These are phyloP conservation scores for Homalodisca vitripennis DNA, from an alignment of 1,140 invertebrate genomes.

Conservation along the genomic window DNA sequence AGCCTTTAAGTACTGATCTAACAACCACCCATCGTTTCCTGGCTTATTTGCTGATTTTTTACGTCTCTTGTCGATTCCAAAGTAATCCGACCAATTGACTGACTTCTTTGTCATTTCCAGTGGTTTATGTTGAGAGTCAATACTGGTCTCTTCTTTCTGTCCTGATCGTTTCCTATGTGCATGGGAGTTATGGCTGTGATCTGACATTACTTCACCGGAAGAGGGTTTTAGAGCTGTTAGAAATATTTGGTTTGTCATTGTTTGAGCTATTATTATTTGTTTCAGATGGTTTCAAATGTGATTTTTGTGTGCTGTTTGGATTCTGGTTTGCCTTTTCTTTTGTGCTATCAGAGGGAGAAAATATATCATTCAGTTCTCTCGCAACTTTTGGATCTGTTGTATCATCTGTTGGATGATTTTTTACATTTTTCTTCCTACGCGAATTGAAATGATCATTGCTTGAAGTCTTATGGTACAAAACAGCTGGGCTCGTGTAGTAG, in stretches of 20 bases:
- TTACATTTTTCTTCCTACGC: slow-evolving; percentile 24
- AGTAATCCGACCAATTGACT: slow-evolving; percentile 81
- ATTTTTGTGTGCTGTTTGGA: not conserved
- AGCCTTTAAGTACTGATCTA: slow-evolving; percentile 51
- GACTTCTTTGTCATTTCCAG: slow-evolving; percentile 47
- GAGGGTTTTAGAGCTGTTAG: not conserved
- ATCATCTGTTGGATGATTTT: not conserved
- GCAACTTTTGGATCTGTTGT: slow-evolving; percentile 40
- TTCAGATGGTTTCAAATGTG: not conserved
- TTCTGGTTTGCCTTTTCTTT: not conserved
- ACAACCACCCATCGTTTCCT: slow-evolving; percentile 55
- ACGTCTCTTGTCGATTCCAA: slow-evolving; percentile 75
- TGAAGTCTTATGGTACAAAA: slow-evolving; percentile 29
- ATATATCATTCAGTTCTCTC: slow-evolving; percentile 40
- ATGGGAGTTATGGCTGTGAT: not conserved
- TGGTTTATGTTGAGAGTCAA: slow-evolving; percentile 12
- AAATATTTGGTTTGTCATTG: not conserved
- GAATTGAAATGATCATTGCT: slow-evolving; percentile 18
- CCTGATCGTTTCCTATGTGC: slow-evolving; percentile 11
- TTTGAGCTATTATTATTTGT: not conserved
- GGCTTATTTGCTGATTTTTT: slow-evolving; percentile 57
- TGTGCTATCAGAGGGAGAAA: slow-evolving; percentile 30
- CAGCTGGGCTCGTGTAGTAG: not conserved
- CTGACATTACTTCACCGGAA: not conserved
- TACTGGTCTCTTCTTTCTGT: slow-evolving; percentile 29